phyloP scores from a whole-genome alignment of 1,140 invertebrate species.

The Drosophila triauraria region DNA sequence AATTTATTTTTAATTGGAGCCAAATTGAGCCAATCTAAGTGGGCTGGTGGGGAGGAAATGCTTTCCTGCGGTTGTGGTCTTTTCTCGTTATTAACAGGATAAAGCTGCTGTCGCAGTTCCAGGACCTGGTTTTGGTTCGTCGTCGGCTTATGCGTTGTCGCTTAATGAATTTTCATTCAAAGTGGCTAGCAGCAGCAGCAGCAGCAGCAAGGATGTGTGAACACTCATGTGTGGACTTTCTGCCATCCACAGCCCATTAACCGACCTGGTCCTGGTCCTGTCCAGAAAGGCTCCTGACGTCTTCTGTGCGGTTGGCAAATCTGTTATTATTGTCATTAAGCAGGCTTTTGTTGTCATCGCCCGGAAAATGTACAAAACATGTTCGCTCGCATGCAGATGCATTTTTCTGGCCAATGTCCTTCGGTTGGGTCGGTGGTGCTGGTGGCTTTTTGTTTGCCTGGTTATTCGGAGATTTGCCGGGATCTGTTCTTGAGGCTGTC shows the following conservation, averaged over 20 bases:
- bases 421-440: background rate
- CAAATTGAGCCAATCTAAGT: constrained; percentile 41
- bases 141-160: constrained; percentile 36
- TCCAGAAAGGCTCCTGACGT: constrained; percentile 18
- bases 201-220: constrained; percentile 34
- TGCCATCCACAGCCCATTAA: constrained; percentile 40
- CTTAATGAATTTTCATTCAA: constrained; percentile 61
- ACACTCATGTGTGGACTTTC: constrained; percentile 13
- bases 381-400: background rate
- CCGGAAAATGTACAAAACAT: constrained; percentile 3
- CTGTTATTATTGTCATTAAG: constrained; percentile 66
- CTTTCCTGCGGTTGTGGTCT: constrained; percentile 23
- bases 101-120: constrained; percentile 6
- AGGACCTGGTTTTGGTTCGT: background rate
- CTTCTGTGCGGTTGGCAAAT: constrained; percentile 55
- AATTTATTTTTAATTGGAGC: constrained; percentile 57
- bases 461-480: constrained; percentile 3
- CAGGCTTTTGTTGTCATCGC: constrained; percentile 42
- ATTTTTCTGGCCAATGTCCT: constrained; percentile 22
- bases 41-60: constrained; percentile 9
- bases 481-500: constrained; percentile 25
- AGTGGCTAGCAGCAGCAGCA: constrained; percentile 18
- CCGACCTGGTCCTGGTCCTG: constrained; percentile 34
- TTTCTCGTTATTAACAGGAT: constrained; percentile 37
- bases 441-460: constrained; percentile 9